Conservation (phyloP, 2,113 vertebrate genomes). For the Ascaphus truei region DNA sequence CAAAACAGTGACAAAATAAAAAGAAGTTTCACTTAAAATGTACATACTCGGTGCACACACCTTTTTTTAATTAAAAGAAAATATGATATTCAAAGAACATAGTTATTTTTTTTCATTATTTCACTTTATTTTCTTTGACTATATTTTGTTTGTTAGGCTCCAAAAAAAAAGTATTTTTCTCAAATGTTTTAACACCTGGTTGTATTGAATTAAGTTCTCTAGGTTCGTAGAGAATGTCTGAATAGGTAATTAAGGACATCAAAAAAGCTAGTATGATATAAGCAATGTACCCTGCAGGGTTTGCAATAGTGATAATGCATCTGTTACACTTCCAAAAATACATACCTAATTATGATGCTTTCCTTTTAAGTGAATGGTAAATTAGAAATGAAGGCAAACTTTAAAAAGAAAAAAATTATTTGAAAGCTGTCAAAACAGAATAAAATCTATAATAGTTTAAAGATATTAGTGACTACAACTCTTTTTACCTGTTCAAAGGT, state of each 20-base stretch:
- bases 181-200: background rate
- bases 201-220: background rate
- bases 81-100: no score
- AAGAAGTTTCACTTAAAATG: no score
- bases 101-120: no score
- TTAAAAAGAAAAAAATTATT: background rate
- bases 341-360: constrained; percentile 11
- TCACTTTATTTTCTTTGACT: no score
- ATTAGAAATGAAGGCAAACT: background rate
- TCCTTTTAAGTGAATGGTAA: constrained; percentile 1
- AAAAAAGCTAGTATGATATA: constrained; percentile 6
- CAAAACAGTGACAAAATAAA: no score
- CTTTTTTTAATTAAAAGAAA: no score
- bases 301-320: constrained; percentile 8
- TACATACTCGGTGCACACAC: no score
- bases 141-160: no score
- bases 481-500: no score
- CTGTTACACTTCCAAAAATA: constrained; percentile 18
- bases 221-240: constrained; percentile 11
- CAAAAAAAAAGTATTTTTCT: no score
- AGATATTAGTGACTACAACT: background rate
- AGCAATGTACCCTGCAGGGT: constrained; percentile 13
- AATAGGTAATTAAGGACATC: constrained; percentile 7
- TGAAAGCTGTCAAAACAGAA: background rate
- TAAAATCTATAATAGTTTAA: background rate